Evolutionary conservation across 2,113 vertebrate genomes (phyloP).

Genomic region (Corythaeola cristata): DNA sequence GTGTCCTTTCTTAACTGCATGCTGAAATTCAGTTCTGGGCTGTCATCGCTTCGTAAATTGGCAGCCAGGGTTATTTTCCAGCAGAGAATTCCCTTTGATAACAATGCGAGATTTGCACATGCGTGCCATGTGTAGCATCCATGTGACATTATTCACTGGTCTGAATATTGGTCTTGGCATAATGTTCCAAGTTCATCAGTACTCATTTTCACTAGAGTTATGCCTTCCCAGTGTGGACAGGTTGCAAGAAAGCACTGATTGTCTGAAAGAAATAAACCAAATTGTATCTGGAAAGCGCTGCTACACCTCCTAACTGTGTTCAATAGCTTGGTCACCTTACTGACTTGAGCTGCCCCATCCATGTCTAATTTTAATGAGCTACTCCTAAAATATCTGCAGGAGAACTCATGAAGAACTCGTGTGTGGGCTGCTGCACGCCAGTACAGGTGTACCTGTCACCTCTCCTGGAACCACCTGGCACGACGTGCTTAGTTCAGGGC

Average conservation of each 20-base stretch:
- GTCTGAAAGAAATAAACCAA: not conserved
- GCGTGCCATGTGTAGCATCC: rapidly evolving
- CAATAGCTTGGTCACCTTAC: not conserved
- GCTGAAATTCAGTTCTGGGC: not conserved
- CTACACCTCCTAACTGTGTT: not conserved
- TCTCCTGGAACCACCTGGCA: not conserved
- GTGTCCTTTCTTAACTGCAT: not conserved
- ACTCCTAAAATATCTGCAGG: not conserved
- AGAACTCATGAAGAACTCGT: not conserved
- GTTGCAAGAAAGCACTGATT: not conserved
- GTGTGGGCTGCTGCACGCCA: not conserved
- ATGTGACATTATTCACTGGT: not conserved
- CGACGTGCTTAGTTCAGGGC: not conserved
- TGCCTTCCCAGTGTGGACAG: not conserved
- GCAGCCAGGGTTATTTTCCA: not conserved
- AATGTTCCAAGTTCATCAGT: not conserved
- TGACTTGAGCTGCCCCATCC: not conserved
- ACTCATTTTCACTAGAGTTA: not conserved
- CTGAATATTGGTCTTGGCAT: rapidly evolving
- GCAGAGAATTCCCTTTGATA: not conserved
- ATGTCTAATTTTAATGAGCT: not conserved
- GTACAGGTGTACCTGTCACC: not conserved
- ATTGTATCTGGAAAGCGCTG: not conserved
- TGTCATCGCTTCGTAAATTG: not conserved
- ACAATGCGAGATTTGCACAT: not conserved